Base-by-base conservation (phyloP, 1,140 invertebrate genomes). In the Brachionus asplanchnoidis region DNA sequence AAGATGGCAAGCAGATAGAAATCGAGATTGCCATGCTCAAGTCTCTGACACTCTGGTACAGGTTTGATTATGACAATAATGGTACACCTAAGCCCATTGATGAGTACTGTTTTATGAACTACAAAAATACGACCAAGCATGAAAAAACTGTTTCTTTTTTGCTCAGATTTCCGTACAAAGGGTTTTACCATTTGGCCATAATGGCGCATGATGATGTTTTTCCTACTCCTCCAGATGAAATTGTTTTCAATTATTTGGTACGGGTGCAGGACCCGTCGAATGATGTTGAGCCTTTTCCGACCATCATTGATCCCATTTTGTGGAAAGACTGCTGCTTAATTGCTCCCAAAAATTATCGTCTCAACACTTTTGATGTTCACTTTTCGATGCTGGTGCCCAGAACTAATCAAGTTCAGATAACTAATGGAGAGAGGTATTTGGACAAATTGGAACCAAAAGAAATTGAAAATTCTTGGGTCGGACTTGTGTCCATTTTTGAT, bases 251-350 rank as follows among this genome's bases (percentile, higher is more conserved):
- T 20, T 82, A 82, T 28, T 68, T 82, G 42, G 66, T 82, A 40
- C 8, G 65, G 12, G 79, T 82, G 0, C 79, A 82, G 36, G 79
- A 82, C 32, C 79, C 79, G 17, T 68, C 79, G 5, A 65, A 7
- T 20, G 79, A 82, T 44, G 26, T 82, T n/a, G 79, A 82, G 9
- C 65, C 79, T 44, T 82, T 82, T 68, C 79, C 79, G 1, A 82
- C 20, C 4, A 68, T 82, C 44, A 20, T 82, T 14, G 65, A 82
- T 68, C 65, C 79, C 9, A 68, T 82, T 32, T 46, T 82, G 42
- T 82, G 79, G 79, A 82, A 82, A 82, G 79, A 82, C n/a, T 82
- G 79, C 40, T 82, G 79, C 36, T 28, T 82, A 46, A 68, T 82
- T 20, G 79, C 79, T 9, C 79, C 79, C 1, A 82, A 82, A 68